Conservation (phyloP, 2,797 vertebrate genomes). For the Glossophaga mutica region DNA sequence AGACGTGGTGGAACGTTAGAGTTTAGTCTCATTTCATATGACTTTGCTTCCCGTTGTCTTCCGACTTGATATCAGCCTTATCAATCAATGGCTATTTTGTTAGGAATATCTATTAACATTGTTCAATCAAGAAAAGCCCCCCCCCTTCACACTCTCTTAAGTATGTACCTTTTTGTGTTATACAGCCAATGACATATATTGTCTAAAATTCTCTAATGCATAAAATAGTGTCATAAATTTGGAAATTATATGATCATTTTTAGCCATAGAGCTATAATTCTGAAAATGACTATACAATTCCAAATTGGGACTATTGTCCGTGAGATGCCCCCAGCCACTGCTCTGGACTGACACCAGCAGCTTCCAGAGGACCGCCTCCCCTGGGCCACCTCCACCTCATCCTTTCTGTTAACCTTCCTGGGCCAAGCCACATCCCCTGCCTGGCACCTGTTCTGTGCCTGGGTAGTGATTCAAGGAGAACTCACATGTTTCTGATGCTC, state of each 20-base stretch:
- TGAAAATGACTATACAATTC: neutral
- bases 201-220: neutral
- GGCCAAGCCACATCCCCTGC: too few species aligned
- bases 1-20: neutral
- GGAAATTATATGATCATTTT: neutral
- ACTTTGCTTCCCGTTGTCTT: neutral
- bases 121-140: neutral
- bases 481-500: neutral
- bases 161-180: neutral
- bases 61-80: neutral
- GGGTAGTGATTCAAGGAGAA: accelerated
- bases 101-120: neutral
- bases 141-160: neutral
- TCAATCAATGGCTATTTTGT: neutral
- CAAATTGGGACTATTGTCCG: neutral
- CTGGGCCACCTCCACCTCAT: accelerated
- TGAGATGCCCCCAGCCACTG: accelerated
- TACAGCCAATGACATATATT: neutral
- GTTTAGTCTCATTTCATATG: neutral
- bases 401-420: neutral
- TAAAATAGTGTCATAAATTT: neutral
- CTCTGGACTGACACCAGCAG: neutral
- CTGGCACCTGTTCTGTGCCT: neutral
- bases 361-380: neutral
- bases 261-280: neutral